Base-by-base conservation (phyloP, 2,113 vertebrate species). In the Lutjanus erythropterus region DNA sequence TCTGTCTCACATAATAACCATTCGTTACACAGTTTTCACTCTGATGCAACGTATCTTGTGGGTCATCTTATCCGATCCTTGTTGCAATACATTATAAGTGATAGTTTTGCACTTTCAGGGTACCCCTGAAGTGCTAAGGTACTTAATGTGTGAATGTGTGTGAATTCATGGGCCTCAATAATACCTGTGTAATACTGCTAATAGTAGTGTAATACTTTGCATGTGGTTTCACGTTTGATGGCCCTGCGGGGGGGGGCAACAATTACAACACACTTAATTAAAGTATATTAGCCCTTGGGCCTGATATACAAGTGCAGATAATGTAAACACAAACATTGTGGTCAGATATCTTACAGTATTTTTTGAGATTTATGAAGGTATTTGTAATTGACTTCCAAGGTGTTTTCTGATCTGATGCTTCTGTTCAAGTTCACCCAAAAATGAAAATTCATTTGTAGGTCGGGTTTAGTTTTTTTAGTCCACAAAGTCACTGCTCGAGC, bases 1-100 rank as follows among this genome's bases (percentile, higher is more conserved):
- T 78, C 75, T 71, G 64, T 65, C 75, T 72, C 65, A 58, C 71
- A 35, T 69, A 46, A n/a, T 77, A 71, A 62, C 46, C 9, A 69
- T 81, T 82, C 77, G 62, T 75, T 78, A 46, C 33, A 29, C 75
- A 78, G 77, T 76, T 71, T 83, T 41, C 46, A n/a, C 71, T 61
- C 15, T 61, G 37, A 76, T 78, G 70, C 18, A 71, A 84, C 33
- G 52, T 27, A 76, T 75, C 72, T 68, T 52, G 37, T 35, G 53
- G 65, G 42, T 67, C 64, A 72, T 60, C 33, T 76, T 65, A 66
- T 85, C 55, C 52, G 21, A 64, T 70, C 65, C 61, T 41, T n/a
- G 58, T 46, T 31, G 23, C 9, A 21, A 39, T 60, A 53, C 29
- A 60, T 67, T 71, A 62, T 12, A 37, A 27, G 33, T 65, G 58